Evolutionary conservation across 1,140 invertebrate species (phyloP).

Genomic region (Metaphire vulgaris): DNA sequence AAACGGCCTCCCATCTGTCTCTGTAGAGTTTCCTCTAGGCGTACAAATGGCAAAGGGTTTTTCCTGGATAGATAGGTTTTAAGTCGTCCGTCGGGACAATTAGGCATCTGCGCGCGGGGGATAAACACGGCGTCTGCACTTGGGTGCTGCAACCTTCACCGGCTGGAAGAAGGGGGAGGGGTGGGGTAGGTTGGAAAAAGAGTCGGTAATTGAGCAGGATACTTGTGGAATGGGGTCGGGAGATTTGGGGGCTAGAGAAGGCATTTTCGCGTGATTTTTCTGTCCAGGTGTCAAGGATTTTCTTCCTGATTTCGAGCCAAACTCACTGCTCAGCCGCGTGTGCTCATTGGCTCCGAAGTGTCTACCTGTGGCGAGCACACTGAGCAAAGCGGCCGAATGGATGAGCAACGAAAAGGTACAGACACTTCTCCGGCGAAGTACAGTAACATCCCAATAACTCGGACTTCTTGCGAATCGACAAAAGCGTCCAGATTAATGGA

Average conservation of each 20-base stretch:
- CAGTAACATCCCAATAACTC: too few species aligned
- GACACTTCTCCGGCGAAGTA: too few species aligned
- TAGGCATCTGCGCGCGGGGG: too few species aligned
- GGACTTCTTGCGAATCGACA: too few species aligned
- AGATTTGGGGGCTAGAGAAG: not conserved
- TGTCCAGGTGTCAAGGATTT: constrained; percentile 12
- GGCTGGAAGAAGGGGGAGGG: not conserved
- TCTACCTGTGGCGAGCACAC: too few species aligned
- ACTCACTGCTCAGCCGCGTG: not conserved
- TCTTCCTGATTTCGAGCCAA: constrained; percentile 9
- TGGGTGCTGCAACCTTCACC: not conserved
- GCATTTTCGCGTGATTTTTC: not conserved
- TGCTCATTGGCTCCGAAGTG: constrained; percentile 8
- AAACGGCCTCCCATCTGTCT: too few species aligned
- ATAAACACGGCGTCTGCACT: not conserved
- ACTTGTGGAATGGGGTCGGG: not conserved
- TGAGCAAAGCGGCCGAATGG: not conserved
- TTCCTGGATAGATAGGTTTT: too few species aligned
- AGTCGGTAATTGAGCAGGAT: not conserved
- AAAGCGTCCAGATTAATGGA: too few species aligned
- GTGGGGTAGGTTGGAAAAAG: not conserved
- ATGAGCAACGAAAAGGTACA: not conserved
- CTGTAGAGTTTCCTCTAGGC: too few species aligned
- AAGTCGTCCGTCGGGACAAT: too few species aligned
- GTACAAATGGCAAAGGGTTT: too few species aligned